These are phyloP conservation scores for Garrulus glandarius DNA, from an alignment of 2,797 vertebrate genomes.

Conservation along the genomic window DNA sequence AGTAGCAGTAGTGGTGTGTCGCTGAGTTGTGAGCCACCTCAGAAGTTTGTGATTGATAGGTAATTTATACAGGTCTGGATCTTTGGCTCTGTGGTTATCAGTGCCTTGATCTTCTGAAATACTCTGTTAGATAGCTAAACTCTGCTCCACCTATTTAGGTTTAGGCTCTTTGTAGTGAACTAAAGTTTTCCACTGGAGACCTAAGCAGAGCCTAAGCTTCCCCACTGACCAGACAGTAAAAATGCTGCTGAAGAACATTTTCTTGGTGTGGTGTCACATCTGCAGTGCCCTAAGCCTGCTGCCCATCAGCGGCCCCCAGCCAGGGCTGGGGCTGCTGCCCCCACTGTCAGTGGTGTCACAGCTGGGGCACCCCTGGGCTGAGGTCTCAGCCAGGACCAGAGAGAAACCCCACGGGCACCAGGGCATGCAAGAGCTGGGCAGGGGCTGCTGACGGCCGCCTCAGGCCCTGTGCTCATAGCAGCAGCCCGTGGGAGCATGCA, in stretches of 20 bases:
- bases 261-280: not conserved
- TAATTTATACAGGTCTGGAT: not conserved
- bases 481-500: fast-evolving
- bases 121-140: not conserved
- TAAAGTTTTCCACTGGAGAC: not conserved
- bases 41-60: not conserved
- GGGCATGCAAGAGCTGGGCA: no score
- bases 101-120: not conserved
- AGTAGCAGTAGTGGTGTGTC: not conserved
- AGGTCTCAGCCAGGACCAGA: no score
- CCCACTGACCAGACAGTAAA: not conserved
- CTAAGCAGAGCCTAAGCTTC: not conserved
- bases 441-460: no score
- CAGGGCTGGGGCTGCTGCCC: not conserved
- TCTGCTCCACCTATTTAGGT: not conserved
- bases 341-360: no score
- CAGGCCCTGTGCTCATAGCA: fast-evolving
- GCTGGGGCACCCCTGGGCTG: no score
- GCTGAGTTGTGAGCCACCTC: not conserved
- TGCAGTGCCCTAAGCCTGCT: not conserved
- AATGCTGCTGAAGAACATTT: not conserved
- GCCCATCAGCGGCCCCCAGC: fast-evolving
- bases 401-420: no score
- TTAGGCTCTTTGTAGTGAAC: not conserved
- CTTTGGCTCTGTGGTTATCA: not conserved